Evolutionary conservation across 1,140 invertebrate genomes (phyloP), one percentile per base, ranked within the genome.

Genomic region (Metaphire vulgaris): DNA sequence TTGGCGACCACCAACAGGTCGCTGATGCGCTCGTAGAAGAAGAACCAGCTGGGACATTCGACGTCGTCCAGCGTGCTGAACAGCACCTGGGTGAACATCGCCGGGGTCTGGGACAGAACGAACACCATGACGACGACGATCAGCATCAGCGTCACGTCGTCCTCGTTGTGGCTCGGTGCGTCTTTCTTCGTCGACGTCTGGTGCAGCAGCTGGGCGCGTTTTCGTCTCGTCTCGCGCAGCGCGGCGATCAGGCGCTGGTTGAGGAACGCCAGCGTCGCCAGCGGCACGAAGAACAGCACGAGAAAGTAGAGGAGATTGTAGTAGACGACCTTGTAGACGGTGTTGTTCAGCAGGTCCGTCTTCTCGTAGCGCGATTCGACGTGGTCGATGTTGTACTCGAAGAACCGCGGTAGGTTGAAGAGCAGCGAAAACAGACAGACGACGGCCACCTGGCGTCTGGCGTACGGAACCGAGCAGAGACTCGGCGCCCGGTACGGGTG

Each of bases 401-500:
- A 87, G 80, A 89, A 90, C 32, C 89, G 81, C 1, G 93, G 92
- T 71, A 93, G 83, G 85, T 97, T 97, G 87, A 96, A 97, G 33
- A 92, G 81, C 67, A 92, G 85, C 0, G 94, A 90, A 80, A 94
- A 92, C 65, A 92, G 84, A 0, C 91, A 90, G 76, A 95, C 93
- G 21, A 90, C 87, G 1, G 92, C 84, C 16, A 96, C 92, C 81
- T 93, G 93, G 78, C 91, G 88, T 68, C 92, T 89, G 6, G 94
- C 93, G 67, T 94, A 88, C 1, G 92, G 91, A 81, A 93, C 93
- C 0, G 94, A 96, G 86, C 94, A 97, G 26, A 95, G 88, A 0
- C 92, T 92, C 71, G 92, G 88, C 0, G 93, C 93, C 75, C 90
- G 89, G 16, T 96, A 87, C 0, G 94, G 94, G 85, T 95, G 92